Conservation (phyloP, 2,888 invertebrate genomes). For the Gymnosoma rotundatum region DNA sequence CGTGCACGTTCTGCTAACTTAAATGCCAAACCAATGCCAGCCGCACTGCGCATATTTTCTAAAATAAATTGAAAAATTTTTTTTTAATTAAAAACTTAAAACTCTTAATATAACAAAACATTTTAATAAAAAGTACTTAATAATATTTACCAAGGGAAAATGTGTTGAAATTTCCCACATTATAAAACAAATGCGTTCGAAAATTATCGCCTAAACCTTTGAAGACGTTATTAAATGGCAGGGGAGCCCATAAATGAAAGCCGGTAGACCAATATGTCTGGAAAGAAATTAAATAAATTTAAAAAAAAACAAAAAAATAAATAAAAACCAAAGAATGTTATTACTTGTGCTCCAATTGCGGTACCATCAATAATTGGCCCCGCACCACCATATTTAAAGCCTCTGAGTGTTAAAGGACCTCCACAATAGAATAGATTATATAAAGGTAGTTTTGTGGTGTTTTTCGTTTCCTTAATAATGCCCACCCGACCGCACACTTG, state of each 20-base stretch:
- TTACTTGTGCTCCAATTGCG: slow-evolving; percentile 86
- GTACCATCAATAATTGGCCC: slow-evolving; percentile 92
- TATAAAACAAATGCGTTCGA: slow-evolving; percentile 94
- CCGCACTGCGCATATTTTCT: slow-evolving; percentile 87
- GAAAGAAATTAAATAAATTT: slow-evolving; percentile 57
- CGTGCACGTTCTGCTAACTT: slow-evolving; percentile 93
- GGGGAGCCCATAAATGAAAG: slow-evolving; percentile 93
- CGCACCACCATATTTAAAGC: slow-evolving; percentile 93
- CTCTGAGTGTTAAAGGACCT: slow-evolving; percentile 93
- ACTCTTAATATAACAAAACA: no score
- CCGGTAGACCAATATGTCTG: slow-evolving; percentile 93
- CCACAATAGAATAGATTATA: slow-evolving; percentile 84
- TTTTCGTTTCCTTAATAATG: slow-evolving; percentile 77
- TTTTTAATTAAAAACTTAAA: no score
- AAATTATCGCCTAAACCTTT: slow-evolving; percentile 92
- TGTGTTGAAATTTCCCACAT: slow-evolving; percentile 90
- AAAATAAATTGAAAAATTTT: slow-evolving; percentile 48
- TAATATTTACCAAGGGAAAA: slow-evolving; percentile 78
- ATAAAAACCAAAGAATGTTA: not conserved
- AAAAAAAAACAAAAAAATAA: not conserved
- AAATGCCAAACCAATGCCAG: slow-evolving; percentile 92
- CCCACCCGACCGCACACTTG: slow-evolving; percentile 81
- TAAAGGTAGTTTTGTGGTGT: slow-evolving; percentile 78
- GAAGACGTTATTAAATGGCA: slow-evolving; percentile 92
- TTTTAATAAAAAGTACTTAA: not conserved